Conservation (phyloP, 2,888 invertebrate species). For the Tridacna crocea region DNA sequence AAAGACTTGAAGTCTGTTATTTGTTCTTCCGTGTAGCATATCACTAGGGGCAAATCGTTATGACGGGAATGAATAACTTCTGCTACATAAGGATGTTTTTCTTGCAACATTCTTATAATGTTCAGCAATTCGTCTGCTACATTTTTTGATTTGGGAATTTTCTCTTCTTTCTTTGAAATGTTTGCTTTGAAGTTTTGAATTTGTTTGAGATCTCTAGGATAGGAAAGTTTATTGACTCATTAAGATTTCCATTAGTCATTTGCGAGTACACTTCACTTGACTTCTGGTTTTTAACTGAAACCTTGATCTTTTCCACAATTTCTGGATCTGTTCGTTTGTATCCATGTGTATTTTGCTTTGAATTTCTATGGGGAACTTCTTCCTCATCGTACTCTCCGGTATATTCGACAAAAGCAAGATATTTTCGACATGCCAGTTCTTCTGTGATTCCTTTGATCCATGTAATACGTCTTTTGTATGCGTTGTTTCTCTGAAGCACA, state of each 20-base stretch:
- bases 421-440: background rate
- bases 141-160: background rate
- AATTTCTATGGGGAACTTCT: background rate
- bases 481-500: background rate
- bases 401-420: background rate
- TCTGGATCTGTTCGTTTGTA: background rate
- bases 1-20: constrained; percentile 16
- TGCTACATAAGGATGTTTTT: constrained; percentile 11
- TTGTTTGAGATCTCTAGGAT: constrained; percentile 19
- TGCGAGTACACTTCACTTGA: background rate
- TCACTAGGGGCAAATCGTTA: constrained; percentile 9
- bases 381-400: background rate
- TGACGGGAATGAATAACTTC: background rate
- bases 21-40: constrained; percentile 32
- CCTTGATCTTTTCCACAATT: background rate
- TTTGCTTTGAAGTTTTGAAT: constrained; percentile 17
- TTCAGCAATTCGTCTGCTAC: constrained; percentile 7
- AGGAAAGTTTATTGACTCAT: background rate
- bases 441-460: background rate
- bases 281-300: background rate
- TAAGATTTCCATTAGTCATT: background rate
- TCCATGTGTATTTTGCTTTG: background rate
- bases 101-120: constrained; percentile 7
- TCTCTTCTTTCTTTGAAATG: background rate
- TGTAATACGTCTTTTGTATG: background rate